Evolutionary conservation across 2,113 vertebrate genomes (phyloP), one percentile per base, ranked within the genome.

Genomic region (Pachypanchax playfairii): DNA sequence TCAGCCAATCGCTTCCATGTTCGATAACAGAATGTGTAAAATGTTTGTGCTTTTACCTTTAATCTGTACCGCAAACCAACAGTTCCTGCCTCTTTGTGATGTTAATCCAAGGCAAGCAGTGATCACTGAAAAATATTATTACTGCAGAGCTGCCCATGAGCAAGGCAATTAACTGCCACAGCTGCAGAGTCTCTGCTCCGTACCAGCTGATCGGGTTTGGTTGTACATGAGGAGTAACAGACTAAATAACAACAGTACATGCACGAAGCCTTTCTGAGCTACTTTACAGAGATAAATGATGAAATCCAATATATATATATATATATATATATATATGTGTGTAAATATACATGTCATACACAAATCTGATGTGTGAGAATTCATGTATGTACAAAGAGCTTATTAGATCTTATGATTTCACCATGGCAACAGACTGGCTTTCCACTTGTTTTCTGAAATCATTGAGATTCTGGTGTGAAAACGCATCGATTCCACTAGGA

Each of bases 391-490:
- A 24, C 24, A 63, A 50, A 73, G 31, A 59, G 18, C 7, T 42
- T 42, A 42, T 20, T 20, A 9, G 39, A 18, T 1, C 39, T 42
- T 18, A 14, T 10, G 21, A 47, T 20, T 17, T 65, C 33, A 52
- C 66, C 38, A 31, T 65, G 53, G 69, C 63, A 74, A 67, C 51
- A 29, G 11, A 60, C 22, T 11, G 15, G 29, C 22, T 65, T 67
- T 47, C 36, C 6, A 33, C 25, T 7, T n/a, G n/a, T 8, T 33
- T 1, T 0, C 24, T 1, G n/a, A 0, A 35, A 55, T 69, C 43
- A 43, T 18, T 22, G 36, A 18, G 33, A 9, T 10, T 35, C 14
- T 14, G 6, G 42, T 35, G 4, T 15, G 33, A 29, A 26, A 60
- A 50, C 55, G 18, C 48, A 65, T 48, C 6, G 22, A 42, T 22